Percentiles rank a stretch among this genome's conserved stretches.
Conservation (phyloP, 2,888 invertebrate species). For the Pomacea canaliculata region DNA sequence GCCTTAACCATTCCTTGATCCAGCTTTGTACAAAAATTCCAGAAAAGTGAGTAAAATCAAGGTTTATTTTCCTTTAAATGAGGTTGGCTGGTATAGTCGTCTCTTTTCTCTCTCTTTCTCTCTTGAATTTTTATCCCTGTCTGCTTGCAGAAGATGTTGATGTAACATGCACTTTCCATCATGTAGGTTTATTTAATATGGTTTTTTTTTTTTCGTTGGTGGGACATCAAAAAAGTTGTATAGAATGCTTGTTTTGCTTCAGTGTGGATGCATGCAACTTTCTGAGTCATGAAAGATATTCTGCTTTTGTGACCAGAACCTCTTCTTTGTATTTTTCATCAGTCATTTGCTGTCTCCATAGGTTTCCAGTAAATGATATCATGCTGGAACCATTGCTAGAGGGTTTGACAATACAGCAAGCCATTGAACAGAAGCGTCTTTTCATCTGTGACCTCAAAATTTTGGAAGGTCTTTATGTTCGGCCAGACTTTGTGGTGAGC, state of each 20-base stretch:
- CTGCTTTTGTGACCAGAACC: neutral
- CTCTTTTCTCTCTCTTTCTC: neutral
- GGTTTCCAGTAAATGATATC: constrained; percentile 67
- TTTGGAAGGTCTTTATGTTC: constrained; percentile 58
- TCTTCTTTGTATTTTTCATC: neutral
- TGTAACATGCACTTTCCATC: too few species aligned
- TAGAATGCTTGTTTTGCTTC: too few species aligned
- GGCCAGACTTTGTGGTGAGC: constrained; percentile 54
- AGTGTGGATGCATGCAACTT: too few species aligned
- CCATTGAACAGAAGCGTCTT: constrained; percentile 65
- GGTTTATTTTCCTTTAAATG: too few species aligned
- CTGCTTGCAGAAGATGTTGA: neutral
- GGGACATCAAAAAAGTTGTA: too few species aligned
- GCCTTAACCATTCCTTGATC: constrained; percentile 71
- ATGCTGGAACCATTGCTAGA: constrained; percentile 65
- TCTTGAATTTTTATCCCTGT: neutral
- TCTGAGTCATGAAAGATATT: too few species aligned
- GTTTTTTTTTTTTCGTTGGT: too few species aligned
- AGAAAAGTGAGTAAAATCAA: constrained; percentile 66
- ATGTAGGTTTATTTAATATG: too few species aligned
- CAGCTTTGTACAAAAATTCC: constrained; percentile 70
- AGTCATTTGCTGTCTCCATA: constrained; percentile 32
- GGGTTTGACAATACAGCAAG: constrained; percentile 59
- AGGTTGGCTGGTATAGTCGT: too few species aligned
- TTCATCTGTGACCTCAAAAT: constrained; percentile 69